Percentiles rank a stretch among this genome's conserved stretches.
phyloP scores from a whole-genome alignment of 1,140 invertebrate genomes.

The Pseudomyrmex flavicornis region DNA sequence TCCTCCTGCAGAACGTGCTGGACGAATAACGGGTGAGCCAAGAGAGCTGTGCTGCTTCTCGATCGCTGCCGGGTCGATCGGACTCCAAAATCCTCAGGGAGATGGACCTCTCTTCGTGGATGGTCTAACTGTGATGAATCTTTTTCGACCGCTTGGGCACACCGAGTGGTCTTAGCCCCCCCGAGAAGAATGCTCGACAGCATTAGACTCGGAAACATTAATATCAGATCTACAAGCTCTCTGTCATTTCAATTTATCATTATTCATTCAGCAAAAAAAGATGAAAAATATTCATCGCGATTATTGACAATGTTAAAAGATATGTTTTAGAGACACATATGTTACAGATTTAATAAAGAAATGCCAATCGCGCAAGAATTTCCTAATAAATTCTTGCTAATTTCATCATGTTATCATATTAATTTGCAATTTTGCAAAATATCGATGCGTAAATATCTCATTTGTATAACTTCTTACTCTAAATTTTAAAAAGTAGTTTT shows the following conservation, averaged over 20 bases:
- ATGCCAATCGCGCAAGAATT: too few species aligned
- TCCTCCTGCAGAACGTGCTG: slow-evolving; percentile 43
- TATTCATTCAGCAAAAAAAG: too few species aligned
- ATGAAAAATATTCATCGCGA: too few species aligned
- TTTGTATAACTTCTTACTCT: too few species aligned
- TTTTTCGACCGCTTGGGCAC: neutral
- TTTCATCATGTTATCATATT: too few species aligned
- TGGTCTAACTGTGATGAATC: slow-evolving; percentile 36
- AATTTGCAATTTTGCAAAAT: too few species aligned
- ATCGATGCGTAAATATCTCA: too few species aligned
- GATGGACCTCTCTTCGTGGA: slow-evolving; percentile 45
- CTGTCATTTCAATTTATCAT: neutral
- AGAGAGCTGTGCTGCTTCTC: slow-evolving; percentile 8
- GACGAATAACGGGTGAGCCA: slow-evolving; percentile 42
- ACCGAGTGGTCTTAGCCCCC: neutral
- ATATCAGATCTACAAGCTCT: neutral
- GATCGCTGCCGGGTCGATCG: slow-evolving; percentile 31
- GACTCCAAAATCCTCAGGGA: slow-evolving; percentile 32
- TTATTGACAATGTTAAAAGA: too few species aligned
- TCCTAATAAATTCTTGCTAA: too few species aligned
- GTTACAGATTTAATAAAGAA: too few species aligned
- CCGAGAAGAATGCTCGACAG: slow-evolving; percentile 39
- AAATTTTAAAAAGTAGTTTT: neutral
- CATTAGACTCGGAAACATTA: neutral
- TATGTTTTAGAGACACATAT: too few species aligned